Evolutionary conservation across 1,140 invertebrate species (phyloP), one percentile per base, ranked within the genome.

Genomic region (Colletes latitarsis): DNA sequence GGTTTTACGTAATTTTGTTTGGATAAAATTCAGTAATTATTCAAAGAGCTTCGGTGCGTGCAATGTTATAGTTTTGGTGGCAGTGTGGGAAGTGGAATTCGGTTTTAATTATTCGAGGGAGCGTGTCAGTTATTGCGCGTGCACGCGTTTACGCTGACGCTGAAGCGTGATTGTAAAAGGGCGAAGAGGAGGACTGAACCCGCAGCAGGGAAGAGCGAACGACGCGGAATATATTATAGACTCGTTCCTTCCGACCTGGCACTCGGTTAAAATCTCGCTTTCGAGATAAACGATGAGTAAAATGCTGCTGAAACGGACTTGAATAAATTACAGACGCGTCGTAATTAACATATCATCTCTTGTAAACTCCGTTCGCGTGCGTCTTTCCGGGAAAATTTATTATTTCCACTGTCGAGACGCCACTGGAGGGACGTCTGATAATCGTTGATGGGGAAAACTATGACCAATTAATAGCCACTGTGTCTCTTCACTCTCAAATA

Each of bases 201-300:
- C 58, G 55, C 55, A 73, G 77, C 82, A 46, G 77, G 46, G 82
- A 71, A 76, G 83, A 71, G 72, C 72, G 58, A 52, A 57, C 80
- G 83, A 86, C 72, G 73, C 74, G 64, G 88, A 88, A 88, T 88
- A 88, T 83, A 88, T 88, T 88, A 88, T 88, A 82, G 88, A 88
- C 86, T 88, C 68, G 88, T 88, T 88, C 84, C 86, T 83, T 88
- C 64, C 68, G 81, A 85, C 74, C 79, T 82, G 60, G 73, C 76
- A 75, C 79, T 57, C 21, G 41, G 55, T 68, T 77, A 76, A 83
- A 82, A 83, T 83, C 80, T 83, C 77, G 81, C 82, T 82, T 64
- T 77, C 30, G 80, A 75, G 82, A 77, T 82, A 82, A 81, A 81
- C 70, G 82, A 82, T 57, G 82, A 82, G 80, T 72, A 71, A 83